A percentile compares a stretch with the other conserved stretches of the same genome.
phyloP scores from a whole-genome alignment of 2,113 vertebrate genomes.

The Elephas maximus region DNA sequence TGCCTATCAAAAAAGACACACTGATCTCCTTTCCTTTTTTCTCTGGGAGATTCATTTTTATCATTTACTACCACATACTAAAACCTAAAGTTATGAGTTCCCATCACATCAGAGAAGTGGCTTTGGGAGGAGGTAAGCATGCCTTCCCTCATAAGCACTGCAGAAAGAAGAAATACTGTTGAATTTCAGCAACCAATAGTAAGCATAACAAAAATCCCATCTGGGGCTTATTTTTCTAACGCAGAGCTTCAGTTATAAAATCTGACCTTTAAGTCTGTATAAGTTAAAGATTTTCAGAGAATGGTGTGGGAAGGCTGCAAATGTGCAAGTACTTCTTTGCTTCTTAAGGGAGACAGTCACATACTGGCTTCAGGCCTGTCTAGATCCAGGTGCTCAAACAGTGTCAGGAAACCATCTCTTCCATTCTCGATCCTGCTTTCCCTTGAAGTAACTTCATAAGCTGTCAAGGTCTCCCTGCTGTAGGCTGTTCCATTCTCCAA shows the following conservation, averaged over 20 bases:
- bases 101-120: background rate
- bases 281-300: background rate
- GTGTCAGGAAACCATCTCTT: background rate
- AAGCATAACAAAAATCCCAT: background rate
- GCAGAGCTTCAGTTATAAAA: background rate
- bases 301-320: background rate
- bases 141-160: background rate
- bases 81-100: background rate
- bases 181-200: background rate
- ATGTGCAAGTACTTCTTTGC: background rate
- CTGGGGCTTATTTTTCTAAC: background rate
- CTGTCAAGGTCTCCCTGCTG: background rate
- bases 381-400: slow-evolving; percentile 8
- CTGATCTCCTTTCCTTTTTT: background rate
- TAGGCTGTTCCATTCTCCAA: background rate
- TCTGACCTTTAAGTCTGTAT: background rate
- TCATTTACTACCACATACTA: background rate
- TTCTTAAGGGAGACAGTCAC: background rate
- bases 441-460: background rate
- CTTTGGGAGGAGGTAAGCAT: background rate
- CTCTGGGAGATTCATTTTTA: background rate
- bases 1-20: background rate
- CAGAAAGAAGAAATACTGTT: background rate
- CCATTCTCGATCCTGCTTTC: background rate
- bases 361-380: background rate